phyloP scores from a whole-genome alignment of 2,797 vertebrate genomes.

The Onychomys torridus region DNA sequence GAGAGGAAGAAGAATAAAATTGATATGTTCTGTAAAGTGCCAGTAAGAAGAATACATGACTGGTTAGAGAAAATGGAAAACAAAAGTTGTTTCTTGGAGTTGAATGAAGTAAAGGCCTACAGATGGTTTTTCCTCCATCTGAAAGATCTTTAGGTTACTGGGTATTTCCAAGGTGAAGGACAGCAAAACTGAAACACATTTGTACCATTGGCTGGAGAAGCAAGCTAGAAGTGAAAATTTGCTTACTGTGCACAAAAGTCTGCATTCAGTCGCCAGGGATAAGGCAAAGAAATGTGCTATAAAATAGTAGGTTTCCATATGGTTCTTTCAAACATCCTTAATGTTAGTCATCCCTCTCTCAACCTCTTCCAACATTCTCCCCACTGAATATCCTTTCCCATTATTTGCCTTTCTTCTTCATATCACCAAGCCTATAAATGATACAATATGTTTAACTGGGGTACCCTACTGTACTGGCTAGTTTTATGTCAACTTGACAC shows the following conservation, averaged over 20 bases:
- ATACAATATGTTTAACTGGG: neutral
- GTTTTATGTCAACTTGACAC: neutral
- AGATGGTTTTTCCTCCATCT: neutral
- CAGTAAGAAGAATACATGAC: neutral
- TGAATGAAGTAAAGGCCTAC: neutral
- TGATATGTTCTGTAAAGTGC: neutral
- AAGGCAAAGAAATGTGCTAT: neutral
- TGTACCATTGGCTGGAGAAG: neutral
- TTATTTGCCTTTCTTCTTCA: neutral
- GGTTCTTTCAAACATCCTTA: neutral
- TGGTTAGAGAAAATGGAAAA: constrained; percentile 31
- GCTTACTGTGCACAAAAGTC: neutral
- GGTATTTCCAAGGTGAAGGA: neutral
- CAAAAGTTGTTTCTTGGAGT: neutral
- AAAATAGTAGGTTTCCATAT: neutral
- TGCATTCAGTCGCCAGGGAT: neutral
- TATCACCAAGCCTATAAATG: no score
- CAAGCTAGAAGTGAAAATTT: neutral
- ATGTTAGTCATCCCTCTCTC: no score
- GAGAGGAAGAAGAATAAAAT: no score
- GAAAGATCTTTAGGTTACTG: neutral
- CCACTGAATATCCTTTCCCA: neutral
- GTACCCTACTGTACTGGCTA: neutral
- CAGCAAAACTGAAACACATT: neutral
- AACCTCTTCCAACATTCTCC: neutral